Conservation (phyloP, 2,113 vertebrate genomes). For the Hippoglossus stenolepis region DNA sequence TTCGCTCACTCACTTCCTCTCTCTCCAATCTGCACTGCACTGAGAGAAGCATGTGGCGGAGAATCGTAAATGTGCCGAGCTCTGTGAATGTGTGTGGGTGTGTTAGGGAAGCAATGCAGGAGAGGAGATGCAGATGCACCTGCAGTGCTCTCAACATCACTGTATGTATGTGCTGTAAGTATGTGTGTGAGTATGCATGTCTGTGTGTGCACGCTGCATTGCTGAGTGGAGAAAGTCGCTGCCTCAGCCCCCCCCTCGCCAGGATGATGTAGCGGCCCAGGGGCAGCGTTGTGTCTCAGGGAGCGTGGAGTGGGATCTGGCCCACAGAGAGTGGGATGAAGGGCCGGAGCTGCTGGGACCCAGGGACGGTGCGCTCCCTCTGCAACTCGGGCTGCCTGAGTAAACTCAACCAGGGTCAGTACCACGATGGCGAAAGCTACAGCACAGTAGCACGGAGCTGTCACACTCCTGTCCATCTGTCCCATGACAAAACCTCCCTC, state of each 20-base stretch:
- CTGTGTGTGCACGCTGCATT: constrained; percentile 62
- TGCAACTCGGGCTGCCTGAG: constrained; percentile 94
- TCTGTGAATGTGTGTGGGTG: constrained; percentile 54
- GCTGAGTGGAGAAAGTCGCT: constrained; percentile 74
- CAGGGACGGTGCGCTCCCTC: constrained; percentile 88
- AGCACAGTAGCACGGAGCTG: constrained; percentile 52
- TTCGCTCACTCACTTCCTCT: constrained; percentile 58
- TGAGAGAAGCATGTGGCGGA: constrained; percentile 79
- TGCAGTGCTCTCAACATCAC: constrained; percentile 26
- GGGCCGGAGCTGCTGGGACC: constrained; percentile 94
- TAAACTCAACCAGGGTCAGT: constrained; percentile 93
- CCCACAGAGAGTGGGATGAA: constrained; percentile 89
- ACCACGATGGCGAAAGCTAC: constrained; percentile 69
- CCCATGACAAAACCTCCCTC: constrained; percentile 51
- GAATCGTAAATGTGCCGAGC: constrained; percentile 71
- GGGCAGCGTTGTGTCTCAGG: constrained; percentile 62
- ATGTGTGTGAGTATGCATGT: constrained; percentile 36
- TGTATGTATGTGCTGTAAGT: constrained; percentile 38
- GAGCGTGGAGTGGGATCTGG: constrained; percentile 67
- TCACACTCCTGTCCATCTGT: constrained; percentile 54
- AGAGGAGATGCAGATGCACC: constrained; percentile 35
- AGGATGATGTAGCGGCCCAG: constrained; percentile 77
- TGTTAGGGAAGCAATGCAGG: constrained; percentile 43
- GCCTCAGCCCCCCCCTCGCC: constrained; percentile 46
- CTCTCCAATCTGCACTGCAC: constrained; percentile 74